These are phyloP conservation scores for Crioceris asparagi DNA, from an alignment of 2,888 invertebrate species.

Conservation along the genomic window DNA sequence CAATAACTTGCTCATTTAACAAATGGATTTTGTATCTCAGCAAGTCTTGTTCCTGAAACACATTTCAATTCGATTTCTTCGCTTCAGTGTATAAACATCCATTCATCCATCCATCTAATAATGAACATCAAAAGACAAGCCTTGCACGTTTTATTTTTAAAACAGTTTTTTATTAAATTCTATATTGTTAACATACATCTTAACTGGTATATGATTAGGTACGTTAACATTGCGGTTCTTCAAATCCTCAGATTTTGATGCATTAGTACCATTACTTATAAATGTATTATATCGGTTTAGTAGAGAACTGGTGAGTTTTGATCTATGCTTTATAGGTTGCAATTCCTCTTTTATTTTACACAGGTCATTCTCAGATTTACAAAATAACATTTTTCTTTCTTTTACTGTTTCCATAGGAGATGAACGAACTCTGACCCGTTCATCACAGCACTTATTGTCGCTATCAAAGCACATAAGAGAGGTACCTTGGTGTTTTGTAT, in stretches of 20 bases:
- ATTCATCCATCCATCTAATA: neutral
- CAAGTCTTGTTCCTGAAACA: too few species aligned
- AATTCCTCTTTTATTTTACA: constrained; percentile 15
- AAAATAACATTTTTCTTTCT: constrained; percentile 10
- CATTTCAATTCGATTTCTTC: too few species aligned
- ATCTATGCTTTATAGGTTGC: constrained; percentile 22
- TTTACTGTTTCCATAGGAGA: neutral
- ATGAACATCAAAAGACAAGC: neutral
- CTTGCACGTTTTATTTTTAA: constrained; percentile 6
- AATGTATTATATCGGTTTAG: constrained; percentile 20
- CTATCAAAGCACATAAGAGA: too few species aligned
- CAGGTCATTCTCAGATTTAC: constrained; percentile 26
- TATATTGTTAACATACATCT: constrained; percentile 25
- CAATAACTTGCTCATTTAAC: too few species aligned
- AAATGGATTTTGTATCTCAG: too few species aligned
- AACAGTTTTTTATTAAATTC: constrained; percentile 22
- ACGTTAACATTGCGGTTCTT: constrained; percentile 13
- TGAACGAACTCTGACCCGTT: neutral
- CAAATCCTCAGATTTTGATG: constrained; percentile 13
- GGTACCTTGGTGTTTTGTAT: constrained; percentile 13
- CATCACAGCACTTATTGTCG: constrained; percentile 15
- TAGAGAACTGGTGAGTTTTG: constrained; percentile 17
- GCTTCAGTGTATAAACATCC: neutral
- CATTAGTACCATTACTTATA: constrained; percentile 12
- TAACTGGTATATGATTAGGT: constrained; percentile 25